Conservation (phyloP, 2,797 vertebrate species). For the Anabacerthia variegaticeps region DNA sequence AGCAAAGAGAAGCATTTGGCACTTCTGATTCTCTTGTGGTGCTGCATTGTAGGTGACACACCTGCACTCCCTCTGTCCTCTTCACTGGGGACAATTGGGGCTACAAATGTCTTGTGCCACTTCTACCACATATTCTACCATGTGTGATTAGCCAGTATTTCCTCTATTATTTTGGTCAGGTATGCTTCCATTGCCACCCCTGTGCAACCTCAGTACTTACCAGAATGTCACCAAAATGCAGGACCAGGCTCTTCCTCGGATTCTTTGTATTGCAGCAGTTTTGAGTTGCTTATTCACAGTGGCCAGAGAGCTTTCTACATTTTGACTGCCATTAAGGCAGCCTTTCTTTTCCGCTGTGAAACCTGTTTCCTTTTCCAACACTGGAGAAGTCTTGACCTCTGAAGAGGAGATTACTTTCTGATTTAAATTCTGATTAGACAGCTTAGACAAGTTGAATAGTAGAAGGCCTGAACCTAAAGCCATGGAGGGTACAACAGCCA, state of each 20-base stretch:
- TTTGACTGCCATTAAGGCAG: neutral
- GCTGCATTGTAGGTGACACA: neutral
- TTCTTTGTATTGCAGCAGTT: neutral
- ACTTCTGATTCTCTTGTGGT: neutral
- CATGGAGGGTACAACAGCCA: neutral
- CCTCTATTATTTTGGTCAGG: neutral
- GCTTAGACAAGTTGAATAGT: neutral
- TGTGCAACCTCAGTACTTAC: neutral
- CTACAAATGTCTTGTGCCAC: neutral
- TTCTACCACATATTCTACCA: neutral
- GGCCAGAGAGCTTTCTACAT: neutral
- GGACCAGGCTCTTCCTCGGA: neutral
- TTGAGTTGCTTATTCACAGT: neutral
- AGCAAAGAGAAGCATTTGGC: neutral
- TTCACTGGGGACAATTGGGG: rapidly evolving
- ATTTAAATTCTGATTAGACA: slow-evolving; percentile 4
- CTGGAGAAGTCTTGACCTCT: neutral
- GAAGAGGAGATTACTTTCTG: neutral
- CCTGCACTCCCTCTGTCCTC: neutral
- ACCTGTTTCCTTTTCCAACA: neutral
- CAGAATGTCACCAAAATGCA: neutral
- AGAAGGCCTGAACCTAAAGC: neutral
- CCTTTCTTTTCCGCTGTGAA: neutral
- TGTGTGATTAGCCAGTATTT: neutral
- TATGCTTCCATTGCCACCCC: neutral